A percentile compares a stretch with the other conserved stretches of the same genome.
These are phyloP conservation scores for Fregetta grallaria DNA, from an alignment of 2,113 vertebrate species.

Conservation along the genomic window DNA sequence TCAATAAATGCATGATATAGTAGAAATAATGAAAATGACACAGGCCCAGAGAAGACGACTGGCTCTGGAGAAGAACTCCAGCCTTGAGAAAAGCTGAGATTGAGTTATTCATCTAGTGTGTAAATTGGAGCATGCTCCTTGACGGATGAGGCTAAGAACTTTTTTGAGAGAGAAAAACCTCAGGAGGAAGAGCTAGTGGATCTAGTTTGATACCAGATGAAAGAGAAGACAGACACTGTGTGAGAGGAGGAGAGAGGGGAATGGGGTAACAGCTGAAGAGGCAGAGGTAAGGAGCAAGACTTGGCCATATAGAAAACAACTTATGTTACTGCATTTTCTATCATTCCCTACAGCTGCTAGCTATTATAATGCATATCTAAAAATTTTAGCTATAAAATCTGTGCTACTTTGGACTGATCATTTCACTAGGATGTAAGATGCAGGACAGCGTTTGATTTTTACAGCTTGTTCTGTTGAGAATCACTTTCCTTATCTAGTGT, in stretches of 20 bases:
- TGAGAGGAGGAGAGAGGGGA: slow-evolving; percentile 33
- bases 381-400: background rate
- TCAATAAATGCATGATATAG: background rate
- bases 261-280: slow-evolving; percentile 31
- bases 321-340: background rate
- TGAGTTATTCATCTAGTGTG: background rate
- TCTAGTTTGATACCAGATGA: slow-evolving; percentile 28
- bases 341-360: background rate
- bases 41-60: background rate
- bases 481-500: background rate
- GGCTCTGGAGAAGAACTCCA: background rate
- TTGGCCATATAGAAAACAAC: background rate
- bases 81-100: background rate
- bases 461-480: background rate
- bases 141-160: background rate
- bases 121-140: slow-evolving; percentile 34
- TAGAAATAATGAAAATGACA: background rate
- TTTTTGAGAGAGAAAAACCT: background rate
- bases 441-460: background rate
- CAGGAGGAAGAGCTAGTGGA: background rate
- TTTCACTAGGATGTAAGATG: background rate
- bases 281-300: slow-evolving; percentile 29
- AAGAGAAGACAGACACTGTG: background rate
- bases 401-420: background rate
- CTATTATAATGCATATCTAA: background rate